phyloP scores from a whole-genome alignment of 2,888 invertebrate species.

The Epirrhoe tristata region DNA sequence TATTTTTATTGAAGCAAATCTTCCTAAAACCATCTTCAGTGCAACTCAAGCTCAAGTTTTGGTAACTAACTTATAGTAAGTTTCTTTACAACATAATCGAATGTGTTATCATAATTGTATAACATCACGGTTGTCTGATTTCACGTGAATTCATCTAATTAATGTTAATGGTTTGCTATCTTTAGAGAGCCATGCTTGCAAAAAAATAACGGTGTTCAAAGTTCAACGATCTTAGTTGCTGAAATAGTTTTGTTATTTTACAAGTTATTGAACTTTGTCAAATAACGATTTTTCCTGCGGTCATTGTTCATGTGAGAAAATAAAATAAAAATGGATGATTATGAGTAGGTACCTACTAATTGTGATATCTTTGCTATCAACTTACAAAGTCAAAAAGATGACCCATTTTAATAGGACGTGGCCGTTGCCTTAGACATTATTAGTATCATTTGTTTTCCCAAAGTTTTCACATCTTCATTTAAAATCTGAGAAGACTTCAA shows the following conservation, averaged over 20 bases:
- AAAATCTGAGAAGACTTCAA: not conserved
- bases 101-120: constrained; percentile 27
- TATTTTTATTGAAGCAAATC: too few relatives aligned
- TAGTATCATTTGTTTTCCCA: too few relatives aligned
- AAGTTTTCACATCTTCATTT: not conserved
- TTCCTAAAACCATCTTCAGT: not conserved
- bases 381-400: too few relatives aligned
- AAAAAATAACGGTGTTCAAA: constrained; percentile 36
- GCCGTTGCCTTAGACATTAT: too few relatives aligned
- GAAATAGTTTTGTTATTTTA: constrained; percentile 2
- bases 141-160: constrained; percentile 69
- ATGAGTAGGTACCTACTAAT: too few relatives aligned
- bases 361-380: too few relatives aligned
- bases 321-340: not conserved
- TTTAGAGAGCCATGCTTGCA: constrained; percentile 40
- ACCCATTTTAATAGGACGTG: too few relatives aligned
- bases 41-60: not conserved
- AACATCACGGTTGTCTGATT: constrained; percentile 54
- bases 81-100: constrained; percentile 2
- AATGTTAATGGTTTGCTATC: constrained; percentile 62
- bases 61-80: not conserved
- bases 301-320: not conserved
- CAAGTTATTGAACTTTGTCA: not conserved
- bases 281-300: constrained; percentile 11
- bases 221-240: constrained; percentile 31